These are phyloP conservation scores for Amphipoea lucens DNA, from an alignment of 2,888 invertebrate species.

Conservation along the genomic window DNA sequence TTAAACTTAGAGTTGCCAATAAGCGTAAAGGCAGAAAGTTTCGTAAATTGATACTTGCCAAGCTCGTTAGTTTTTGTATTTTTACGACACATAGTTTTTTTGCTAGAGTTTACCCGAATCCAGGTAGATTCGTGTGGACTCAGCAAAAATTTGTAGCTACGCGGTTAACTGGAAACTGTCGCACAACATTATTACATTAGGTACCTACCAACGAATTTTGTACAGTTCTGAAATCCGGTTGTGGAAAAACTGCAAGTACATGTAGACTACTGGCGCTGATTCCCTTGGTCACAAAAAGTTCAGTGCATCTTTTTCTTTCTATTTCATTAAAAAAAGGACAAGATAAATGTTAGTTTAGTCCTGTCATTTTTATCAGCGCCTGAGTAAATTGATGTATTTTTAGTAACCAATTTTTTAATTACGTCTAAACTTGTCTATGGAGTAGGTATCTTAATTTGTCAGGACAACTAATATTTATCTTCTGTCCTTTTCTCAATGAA, in stretches of 20 bases:
- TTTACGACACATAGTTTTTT: background rate
- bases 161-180: constrained; percentile 3
- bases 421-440: no score
- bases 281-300: no score
- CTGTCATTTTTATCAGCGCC: no score
- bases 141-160: background rate
- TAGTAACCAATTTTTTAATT: no score
- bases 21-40: background rate
- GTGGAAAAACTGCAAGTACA: background rate
- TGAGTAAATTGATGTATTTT: no score
- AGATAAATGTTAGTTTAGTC: no score
- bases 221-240: background rate
- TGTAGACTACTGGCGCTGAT: background rate
- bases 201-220: background rate
- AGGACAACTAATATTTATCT: no score
- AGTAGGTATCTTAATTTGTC: no score
- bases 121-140: constrained; percentile 3
- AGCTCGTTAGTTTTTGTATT: background rate
- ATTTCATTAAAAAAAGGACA: no score
- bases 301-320: no score
- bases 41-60: background rate
- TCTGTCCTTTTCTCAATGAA: no score
- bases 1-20: background rate
- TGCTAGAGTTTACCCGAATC: background rate
- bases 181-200: background rate